phyloP scores from a whole-genome alignment of 2,113 vertebrate species.

The Platanista minor region DNA sequence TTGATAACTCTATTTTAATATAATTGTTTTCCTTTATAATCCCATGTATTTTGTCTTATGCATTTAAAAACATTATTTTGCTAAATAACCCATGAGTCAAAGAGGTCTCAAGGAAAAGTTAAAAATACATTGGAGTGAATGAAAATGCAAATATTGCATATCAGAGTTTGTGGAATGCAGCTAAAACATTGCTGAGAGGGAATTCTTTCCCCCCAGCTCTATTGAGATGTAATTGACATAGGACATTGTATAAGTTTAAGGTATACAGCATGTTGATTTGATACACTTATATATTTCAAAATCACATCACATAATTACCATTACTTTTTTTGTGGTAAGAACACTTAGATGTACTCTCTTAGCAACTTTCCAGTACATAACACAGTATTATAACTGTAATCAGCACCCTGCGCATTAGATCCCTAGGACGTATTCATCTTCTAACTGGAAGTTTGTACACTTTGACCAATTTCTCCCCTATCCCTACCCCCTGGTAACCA shows the following conservation, averaged over 20 bases:
- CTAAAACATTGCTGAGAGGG: not conserved
- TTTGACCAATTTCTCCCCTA: not conserved
- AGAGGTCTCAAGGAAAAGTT: too few species aligned
- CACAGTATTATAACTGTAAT: too few species aligned
- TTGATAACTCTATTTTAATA: not conserved
- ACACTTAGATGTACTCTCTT: too few species aligned
- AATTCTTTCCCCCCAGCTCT: not conserved
- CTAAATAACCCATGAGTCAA: not conserved
- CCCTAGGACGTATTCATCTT: not conserved
- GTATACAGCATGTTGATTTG: too few species aligned
- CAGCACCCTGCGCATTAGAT: too few species aligned
- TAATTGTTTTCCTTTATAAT: not conserved
- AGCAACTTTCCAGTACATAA: too few species aligned
- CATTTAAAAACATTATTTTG: not conserved
- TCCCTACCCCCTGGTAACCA: not conserved
- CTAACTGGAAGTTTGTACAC: not conserved
- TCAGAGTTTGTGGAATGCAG: not conserved
- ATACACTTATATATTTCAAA: too few species aligned
- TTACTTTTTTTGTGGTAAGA: too few species aligned
- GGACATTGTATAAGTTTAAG: too few species aligned
- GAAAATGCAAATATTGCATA: not conserved
- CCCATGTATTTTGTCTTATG: not conserved
- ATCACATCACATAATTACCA: too few species aligned
- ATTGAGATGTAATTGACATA: not conserved
- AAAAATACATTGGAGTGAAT: not conserved